Evolutionary conservation across 2,797 vertebrate species (phyloP).

Genomic region (Hozukius guyotensis): DNA sequence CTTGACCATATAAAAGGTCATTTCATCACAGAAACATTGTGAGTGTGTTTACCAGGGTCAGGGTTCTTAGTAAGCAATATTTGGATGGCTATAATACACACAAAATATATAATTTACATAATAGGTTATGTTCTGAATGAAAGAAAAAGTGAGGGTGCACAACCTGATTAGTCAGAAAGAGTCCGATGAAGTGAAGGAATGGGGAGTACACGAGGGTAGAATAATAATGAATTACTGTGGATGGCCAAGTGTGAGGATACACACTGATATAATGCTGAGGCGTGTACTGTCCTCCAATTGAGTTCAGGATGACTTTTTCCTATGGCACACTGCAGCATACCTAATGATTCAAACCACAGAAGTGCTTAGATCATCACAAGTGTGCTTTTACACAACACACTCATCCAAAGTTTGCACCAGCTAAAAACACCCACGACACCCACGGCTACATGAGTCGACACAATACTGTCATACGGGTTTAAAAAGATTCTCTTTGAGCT

Average conservation of each 20-base stretch:
- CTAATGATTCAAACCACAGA: slow-evolving; percentile 70
- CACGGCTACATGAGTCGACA: slow-evolving; percentile 47
- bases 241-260: slow-evolving; percentile 22
- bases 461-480: slow-evolving; percentile 24
- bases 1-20: not conserved
- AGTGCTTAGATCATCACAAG: slow-evolving; percentile 76
- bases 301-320: slow-evolving; percentile 60
- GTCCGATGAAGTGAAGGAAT: slow-evolving; percentile 35
- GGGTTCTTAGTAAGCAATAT: not conserved
- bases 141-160: slow-evolving; percentile 25
- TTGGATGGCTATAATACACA: not conserved
- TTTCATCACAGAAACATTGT: not conserved
- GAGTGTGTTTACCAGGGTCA: not conserved
- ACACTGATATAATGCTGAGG: slow-evolving; percentile 59
- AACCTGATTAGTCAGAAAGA: slow-evolving; percentile 34
- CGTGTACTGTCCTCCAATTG: slow-evolving; percentile 53
- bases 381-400: slow-evolving; percentile 62
- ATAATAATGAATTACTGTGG: slow-evolving; percentile 43
- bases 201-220: slow-evolving; percentile 1
- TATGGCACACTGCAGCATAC: slow-evolving; percentile 49
- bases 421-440: slow-evolving; percentile 49
- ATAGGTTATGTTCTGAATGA: slow-evolving; percentile 30
- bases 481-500: not conserved
- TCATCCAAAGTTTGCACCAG: slow-evolving; percentile 43
- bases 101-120: slow-evolving; percentile 21